Percentiles rank a stretch among this genome's conserved stretches.
Evolutionary conservation across 2,797 vertebrate genomes (phyloP).

Genomic region (Rhinella marina): DNA sequence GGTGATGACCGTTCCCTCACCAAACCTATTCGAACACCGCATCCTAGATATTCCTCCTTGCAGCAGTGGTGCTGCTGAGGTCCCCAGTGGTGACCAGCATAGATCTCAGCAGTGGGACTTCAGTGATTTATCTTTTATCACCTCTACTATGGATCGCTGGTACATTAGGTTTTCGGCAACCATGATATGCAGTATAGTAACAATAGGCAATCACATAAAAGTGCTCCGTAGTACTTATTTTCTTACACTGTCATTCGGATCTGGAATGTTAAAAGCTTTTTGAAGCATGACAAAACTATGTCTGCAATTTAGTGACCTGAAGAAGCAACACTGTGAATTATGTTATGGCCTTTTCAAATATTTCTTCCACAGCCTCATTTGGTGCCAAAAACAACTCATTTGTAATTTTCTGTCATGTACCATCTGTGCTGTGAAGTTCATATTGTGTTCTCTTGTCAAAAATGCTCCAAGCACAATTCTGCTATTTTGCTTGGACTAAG

Average conservation of each 20-base stretch:
- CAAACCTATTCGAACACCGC: too few relatives aligned
- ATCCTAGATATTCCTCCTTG: too few relatives aligned
- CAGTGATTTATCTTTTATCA: background rate
- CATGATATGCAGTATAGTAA: background rate
- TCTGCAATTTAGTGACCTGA: background rate
- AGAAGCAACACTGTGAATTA: background rate
- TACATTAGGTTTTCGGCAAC: background rate
- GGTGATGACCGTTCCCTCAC: too few relatives aligned
- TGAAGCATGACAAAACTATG: background rate
- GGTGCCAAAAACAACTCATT: background rate
- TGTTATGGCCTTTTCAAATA: background rate
- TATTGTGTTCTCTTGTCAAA: too few relatives aligned
- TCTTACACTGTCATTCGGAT: background rate
- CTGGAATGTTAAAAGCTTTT: conserved; percentile 27
- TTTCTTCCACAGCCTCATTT: background rate
- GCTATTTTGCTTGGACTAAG: too few relatives aligned
- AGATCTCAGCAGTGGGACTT: background rate
- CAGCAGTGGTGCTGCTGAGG: background rate
- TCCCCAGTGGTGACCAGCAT: background rate
- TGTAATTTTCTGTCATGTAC: background rate
- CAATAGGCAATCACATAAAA: background rate
- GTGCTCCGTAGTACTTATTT: background rate
- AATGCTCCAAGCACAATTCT: too few relatives aligned
- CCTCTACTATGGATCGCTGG: background rate
- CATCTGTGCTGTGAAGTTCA: too few relatives aligned